Evolutionary conservation across 2,797 vertebrate genomes (phyloP), one percentile per base, ranked within the genome.

Genomic region (Xerus rutilus): DNA sequence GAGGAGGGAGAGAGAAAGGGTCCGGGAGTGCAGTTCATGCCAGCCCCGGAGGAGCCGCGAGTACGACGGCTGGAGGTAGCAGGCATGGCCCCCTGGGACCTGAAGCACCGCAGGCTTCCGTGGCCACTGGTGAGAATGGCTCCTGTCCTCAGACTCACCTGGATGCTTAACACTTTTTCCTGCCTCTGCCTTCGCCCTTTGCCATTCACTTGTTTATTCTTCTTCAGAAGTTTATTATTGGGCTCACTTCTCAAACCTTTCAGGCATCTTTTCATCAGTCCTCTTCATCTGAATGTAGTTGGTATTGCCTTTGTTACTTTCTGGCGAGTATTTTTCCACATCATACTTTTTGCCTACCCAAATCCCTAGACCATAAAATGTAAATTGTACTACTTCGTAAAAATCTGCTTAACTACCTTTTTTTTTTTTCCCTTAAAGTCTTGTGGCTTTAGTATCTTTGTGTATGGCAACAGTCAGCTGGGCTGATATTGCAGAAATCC

Each of bases 51-150:
- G 93, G 73, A 96, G 86, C 81, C 30, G 89, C 64, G 28, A 39
- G 35, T 32, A 1, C 45, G 0, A 52, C 45, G 11, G 39, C 57
- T 3, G 74, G 74, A 21, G 94, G 88, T 17, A 43, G 70, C 28
- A 2, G 74, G 52, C 81, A 45, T 70, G 13, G 83, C 54, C 79
- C 83, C 3, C 15, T 79, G 30, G 93, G 79, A 13, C 4, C 87
- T 0, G 94, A 20, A 13, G 95, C 96, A 0, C 30, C 1, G 82
- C 96, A 3, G 92, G 47, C 88, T 8, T 35, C 69, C 17, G 39
- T 7, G 1, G 54, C 49, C 62, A 7, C 45, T 4, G 98, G 98
- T 98, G 97, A 98, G 98, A 77, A 11, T 1, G 45, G 30, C 49
- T 2, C 59, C 5, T 11, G 30, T 1, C 79, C 74, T 7, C 28